Conservation (phyloP, 2,888 invertebrate species). For the Heliconius ismenius region DNA sequence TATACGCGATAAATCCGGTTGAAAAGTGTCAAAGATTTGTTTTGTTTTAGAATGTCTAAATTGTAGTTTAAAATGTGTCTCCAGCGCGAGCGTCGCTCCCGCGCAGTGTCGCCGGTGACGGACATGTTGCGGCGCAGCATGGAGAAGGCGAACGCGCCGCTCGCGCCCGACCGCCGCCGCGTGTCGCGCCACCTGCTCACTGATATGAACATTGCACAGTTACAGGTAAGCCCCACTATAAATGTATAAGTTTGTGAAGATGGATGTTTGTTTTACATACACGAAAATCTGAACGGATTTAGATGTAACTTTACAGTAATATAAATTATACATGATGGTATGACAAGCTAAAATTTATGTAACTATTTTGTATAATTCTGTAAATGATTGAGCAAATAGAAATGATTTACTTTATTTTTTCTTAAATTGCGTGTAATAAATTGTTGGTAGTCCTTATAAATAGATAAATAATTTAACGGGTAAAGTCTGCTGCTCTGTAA, state of each 20-base stretch:
- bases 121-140: constrained; percentile 91
- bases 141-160: constrained; percentile 90
- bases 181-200: constrained; percentile 92
- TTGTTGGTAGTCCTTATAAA: no score
- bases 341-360: neutral
- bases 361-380: no score
- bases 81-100: constrained; percentile 82
- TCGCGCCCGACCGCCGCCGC: constrained; percentile 91
- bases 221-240: constrained; percentile 69
- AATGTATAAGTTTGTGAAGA: neutral
- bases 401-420: no score
- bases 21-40: neutral
- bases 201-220: constrained; percentile 95
- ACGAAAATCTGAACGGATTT: neutral
- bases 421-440: no score
- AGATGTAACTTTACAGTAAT: neutral
- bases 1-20: no score
- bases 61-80: constrained; percentile 8
- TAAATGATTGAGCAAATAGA: no score
- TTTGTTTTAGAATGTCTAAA: neutral
- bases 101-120: constrained; percentile 90
- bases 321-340: neutral
- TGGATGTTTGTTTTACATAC: neutral
- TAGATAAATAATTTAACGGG: no score
- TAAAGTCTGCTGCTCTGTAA: no score